Percentiles rank a stretch among this genome's conserved stretches.
Conservation (phyloP, 2,113 vertebrate genomes). For the Grammomys dolichurus region DNA sequence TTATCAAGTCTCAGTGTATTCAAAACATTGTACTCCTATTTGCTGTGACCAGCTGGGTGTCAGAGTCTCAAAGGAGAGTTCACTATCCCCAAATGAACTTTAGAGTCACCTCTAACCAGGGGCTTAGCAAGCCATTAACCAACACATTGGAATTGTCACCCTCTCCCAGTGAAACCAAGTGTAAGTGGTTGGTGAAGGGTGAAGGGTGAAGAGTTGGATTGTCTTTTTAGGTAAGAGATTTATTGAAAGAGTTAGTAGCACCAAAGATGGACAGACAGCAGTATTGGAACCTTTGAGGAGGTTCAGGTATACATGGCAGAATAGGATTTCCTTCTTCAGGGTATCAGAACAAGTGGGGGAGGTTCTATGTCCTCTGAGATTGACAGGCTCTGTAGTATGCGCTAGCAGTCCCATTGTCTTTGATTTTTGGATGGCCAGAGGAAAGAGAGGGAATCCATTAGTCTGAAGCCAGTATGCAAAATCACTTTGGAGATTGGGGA, state of each 20-base stretch:
- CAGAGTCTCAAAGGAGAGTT: not conserved
- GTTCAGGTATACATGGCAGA: no score
- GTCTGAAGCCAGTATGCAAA: not conserved
- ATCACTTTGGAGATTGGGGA: not conserved
- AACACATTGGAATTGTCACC: fast-evolving
- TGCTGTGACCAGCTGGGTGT: not conserved
- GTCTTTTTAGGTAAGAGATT: not conserved
- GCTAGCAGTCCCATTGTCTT: not conserved
- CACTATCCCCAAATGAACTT: not conserved
- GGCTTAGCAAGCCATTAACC: not conserved
- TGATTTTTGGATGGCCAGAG: not conserved
- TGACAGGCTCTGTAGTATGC: not conserved
- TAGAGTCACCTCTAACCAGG: not conserved
- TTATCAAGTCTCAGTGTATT: not conserved
- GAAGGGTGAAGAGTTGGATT: not conserved
- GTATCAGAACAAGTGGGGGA: not conserved
- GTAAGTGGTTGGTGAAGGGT: not conserved
- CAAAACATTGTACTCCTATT: not conserved
- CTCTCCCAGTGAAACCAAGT: not conserved
- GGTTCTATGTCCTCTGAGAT: not conserved
- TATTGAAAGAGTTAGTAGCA: not conserved
- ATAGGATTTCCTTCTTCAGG: not conserved
- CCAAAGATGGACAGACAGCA: not conserved
- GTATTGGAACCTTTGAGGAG: not conserved
- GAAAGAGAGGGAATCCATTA: not conserved